Conservation (phyloP, 2,797 vertebrate genomes). For the Cossypha dichroa region DNA sequence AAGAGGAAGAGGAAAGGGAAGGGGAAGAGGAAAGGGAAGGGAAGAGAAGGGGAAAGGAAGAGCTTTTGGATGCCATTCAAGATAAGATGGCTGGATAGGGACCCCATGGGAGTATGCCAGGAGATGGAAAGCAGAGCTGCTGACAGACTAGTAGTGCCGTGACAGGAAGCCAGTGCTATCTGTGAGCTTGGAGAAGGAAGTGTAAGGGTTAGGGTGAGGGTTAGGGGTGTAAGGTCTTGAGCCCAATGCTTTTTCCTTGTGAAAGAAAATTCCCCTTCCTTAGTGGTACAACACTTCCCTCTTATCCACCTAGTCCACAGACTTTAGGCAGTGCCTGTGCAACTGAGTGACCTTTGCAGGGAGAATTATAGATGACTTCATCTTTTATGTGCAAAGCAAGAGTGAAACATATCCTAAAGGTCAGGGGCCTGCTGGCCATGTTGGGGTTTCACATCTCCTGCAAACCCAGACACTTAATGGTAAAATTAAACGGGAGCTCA, state of each 20-base stretch:
- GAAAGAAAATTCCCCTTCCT: not conserved
- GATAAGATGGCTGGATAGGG: not conserved
- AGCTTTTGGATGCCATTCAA: not conserved
- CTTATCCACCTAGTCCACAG: not conserved
- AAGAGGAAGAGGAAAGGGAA: not conserved
- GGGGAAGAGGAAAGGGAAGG: not conserved
- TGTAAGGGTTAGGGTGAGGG: not conserved
- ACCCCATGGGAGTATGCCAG: not conserved
- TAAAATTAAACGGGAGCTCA: not conserved
- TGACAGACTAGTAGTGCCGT: not conserved
- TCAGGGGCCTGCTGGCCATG: not conserved
- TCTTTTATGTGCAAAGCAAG: not conserved
- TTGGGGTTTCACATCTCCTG: not conserved
- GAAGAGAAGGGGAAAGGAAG: not conserved
- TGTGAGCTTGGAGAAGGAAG: not conserved
- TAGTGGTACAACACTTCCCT: not conserved
- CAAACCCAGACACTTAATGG: not conserved
- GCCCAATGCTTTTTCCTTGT: not conserved
- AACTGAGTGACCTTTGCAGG: not conserved
- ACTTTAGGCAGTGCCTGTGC: not conserved
- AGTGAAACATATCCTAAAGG: not conserved
- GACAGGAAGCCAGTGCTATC: not conserved
- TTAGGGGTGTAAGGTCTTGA: not conserved
- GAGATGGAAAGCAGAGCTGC: not conserved
- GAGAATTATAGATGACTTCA: not conserved